phyloP scores from a whole-genome alignment of 2,113 vertebrate genomes.

The Clinocottus analis region DNA sequence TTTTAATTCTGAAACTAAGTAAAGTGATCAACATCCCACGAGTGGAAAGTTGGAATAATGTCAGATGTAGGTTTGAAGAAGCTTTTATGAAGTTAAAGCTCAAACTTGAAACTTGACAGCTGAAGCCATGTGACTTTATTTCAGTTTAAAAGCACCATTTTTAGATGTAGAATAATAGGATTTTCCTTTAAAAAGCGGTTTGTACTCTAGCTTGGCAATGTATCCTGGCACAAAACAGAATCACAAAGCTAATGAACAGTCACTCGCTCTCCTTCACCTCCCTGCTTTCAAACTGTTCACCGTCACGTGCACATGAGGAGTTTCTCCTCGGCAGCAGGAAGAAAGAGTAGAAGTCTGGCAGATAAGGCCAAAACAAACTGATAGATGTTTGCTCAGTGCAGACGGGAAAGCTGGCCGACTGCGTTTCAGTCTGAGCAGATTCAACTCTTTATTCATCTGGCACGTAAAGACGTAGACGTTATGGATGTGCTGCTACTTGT shows the following conservation, averaged over 20 bases:
- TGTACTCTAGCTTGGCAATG: not conserved
- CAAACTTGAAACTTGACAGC: not conserved
- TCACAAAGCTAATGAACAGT: not conserved
- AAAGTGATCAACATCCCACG: not conserved
- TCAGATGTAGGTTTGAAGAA: not conserved
- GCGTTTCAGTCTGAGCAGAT: slow-evolving; percentile 14
- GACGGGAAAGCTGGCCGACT: slow-evolving; percentile 10
- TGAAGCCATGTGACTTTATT: not conserved
- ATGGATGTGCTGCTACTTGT: not conserved
- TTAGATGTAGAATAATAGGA: not conserved
- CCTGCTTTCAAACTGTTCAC: slow-evolving; percentile 11
- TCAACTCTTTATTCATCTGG: slow-evolving; percentile 16
- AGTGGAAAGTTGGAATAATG: not conserved
- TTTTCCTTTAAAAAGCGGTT: not conserved
- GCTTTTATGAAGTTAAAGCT: not conserved
- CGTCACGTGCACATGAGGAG: not conserved
- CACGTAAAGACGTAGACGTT: too few species aligned
- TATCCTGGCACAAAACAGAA: slow-evolving; percentile 4
- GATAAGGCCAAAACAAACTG: slow-evolving; percentile 21
- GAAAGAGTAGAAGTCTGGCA: slow-evolving; percentile 11
- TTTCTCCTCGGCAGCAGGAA: slow-evolving; percentile 31
- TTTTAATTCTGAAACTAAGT: not conserved
- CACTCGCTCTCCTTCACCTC: not conserved
- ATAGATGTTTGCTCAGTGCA: slow-evolving; percentile 48
- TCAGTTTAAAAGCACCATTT: not conserved